Conservation (phyloP, 2,888 invertebrate genomes). For the Elysia crispata region DNA sequence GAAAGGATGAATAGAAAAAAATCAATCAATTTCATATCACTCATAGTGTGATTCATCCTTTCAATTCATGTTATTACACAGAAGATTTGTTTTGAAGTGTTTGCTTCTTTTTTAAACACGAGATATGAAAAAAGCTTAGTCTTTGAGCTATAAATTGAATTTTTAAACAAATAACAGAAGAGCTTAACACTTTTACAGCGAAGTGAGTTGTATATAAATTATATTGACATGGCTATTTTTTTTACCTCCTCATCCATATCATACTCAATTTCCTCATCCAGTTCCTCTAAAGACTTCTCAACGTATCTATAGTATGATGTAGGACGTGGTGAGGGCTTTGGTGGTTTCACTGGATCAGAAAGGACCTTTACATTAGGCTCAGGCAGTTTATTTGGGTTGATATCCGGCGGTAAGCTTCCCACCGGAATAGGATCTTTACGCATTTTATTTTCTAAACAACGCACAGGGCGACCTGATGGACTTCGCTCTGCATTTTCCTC, state of each 20-base stretch:
- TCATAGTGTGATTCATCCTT: no score
- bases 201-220: not conserved
- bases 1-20: no score
- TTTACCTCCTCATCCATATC: conserved; percentile 94
- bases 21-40: no score
- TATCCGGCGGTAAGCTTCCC: conserved; percentile 51
- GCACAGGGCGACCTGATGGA: conserved; percentile 55
- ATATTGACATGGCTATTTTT: not conserved
- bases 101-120: no score
- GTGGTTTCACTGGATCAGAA: conserved; percentile 85
- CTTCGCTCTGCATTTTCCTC: conserved; percentile 74
- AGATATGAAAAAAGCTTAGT: no score
- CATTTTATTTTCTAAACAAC: conserved; percentile 53
- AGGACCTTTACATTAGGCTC: conserved; percentile 85
- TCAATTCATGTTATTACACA: no score
- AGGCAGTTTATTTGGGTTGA: conserved; percentile 80
- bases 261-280: conserved; percentile 95
- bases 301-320: conserved; percentile 93
- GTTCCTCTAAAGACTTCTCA: conserved; percentile 94
- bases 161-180: not conserved
- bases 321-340: conserved; percentile 89
- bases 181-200: not conserved
- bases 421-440: conserved; percentile 60
- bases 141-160: no score
- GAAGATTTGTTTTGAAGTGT: no score